Evolutionary conservation across 1,140 invertebrate genomes (phyloP).

Genomic region (Popillia japonica): DNA sequence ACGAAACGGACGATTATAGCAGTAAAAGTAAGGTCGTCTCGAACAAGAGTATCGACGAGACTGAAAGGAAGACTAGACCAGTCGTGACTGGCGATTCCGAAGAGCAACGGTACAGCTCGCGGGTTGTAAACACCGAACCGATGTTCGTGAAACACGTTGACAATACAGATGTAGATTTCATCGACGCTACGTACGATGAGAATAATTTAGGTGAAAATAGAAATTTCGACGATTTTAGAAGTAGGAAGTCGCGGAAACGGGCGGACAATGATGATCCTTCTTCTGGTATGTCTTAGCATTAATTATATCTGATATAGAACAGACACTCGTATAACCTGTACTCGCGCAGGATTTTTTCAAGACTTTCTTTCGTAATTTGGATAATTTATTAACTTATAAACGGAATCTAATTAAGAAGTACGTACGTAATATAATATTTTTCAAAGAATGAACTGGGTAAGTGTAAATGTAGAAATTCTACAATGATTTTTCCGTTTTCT

Average conservation of each 20-base stretch:
- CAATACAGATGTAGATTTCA: constrained; percentile 51
- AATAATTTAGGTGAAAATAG: neutral
- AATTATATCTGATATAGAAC: neutral
- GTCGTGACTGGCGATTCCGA: constrained; percentile 58
- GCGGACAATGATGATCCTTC: constrained; percentile 60
- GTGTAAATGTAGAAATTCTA: neutral
- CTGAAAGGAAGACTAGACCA: constrained; percentile 56
- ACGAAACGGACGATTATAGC: constrained; percentile 47
- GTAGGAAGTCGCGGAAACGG: constrained; percentile 40
- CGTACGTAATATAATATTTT: constrained; percentile 6
- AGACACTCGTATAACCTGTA: neutral
- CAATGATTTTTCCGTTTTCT: neutral
- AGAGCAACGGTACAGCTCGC: constrained; percentile 58
- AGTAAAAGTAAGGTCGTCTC: constrained; percentile 56
- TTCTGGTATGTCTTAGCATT: constrained; percentile 63
- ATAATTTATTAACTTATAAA: neutral
- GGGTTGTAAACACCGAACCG: constrained; percentile 59
- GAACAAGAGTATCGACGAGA: constrained; percentile 58
- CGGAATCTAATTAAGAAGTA: constrained; percentile 17
- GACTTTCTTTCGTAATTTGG: constrained; percentile 28
- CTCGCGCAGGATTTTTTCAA: neutral
- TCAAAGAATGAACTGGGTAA: neutral
- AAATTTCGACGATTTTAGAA: constrained; percentile 37
- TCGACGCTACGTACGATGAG: constrained; percentile 42
- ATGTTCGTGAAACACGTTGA: constrained; percentile 59